Conservation (phyloP, 2,888 invertebrate genomes). For the Dusona sp. region DNA sequence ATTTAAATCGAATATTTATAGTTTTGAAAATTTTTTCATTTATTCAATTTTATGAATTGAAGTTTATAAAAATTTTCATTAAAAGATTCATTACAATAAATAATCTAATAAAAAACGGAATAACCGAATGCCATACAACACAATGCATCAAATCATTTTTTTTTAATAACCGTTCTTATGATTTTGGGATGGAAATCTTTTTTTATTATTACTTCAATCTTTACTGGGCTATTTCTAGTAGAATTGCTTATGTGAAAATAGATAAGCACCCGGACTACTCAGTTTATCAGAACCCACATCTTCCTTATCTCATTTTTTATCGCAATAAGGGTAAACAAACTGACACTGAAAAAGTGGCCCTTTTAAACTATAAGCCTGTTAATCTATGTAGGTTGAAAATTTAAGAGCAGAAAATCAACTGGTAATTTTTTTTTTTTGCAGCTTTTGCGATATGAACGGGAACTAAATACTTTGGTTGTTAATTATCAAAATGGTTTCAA, state of each 20-base stretch:
- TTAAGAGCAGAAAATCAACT: neutral
- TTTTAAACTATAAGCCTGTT: neutral
- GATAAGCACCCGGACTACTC: neutral
- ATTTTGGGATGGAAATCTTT: neutral
- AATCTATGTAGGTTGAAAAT: neutral
- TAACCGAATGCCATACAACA: too few relatives aligned
- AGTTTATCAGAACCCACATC: neutral
- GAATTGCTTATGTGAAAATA: neutral
- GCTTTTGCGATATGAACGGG: neutral
- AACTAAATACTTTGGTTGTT: neutral
- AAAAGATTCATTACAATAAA: too few relatives aligned
- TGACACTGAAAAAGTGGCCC: neutral
- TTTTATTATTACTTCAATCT: neutral
- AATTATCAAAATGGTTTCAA: neutral
- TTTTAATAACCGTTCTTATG: neutral
- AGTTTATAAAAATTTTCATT: too few relatives aligned
- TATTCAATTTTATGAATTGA: too few relatives aligned
- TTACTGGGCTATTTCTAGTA: neutral
- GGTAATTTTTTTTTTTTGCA: neutral
- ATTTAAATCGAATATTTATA: too few relatives aligned
- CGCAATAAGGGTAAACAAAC: neutral
- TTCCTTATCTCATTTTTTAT: slow-evolving; percentile 1
- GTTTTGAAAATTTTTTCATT: too few relatives aligned
- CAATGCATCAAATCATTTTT: too few relatives aligned
- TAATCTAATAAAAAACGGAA: too few relatives aligned